phyloP scores from a whole-genome alignment of 2,113 vertebrate genomes.

The Tetraodon nigroviridis region DNA sequence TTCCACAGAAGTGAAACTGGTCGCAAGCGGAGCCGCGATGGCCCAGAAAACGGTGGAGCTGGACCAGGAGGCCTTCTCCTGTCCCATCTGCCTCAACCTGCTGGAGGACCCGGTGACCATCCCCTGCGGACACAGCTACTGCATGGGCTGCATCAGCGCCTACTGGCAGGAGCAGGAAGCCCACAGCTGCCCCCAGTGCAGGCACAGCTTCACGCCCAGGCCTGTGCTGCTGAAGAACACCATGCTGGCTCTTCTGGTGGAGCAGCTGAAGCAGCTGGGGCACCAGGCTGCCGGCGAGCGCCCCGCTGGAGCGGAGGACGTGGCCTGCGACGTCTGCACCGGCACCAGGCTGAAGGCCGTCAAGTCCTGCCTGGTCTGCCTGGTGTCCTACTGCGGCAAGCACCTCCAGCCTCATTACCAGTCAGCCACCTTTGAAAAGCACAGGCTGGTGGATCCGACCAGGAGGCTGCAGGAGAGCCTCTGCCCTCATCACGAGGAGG shows the following conservation, averaged over 20 bases:
- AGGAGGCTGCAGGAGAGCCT: too few species aligned
- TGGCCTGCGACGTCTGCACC: too few species aligned
- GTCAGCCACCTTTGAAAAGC: too few species aligned
- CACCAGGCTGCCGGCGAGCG: too few species aligned
- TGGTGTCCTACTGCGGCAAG: too few species aligned
- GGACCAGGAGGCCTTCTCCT: neutral
- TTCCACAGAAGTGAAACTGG: neutral
- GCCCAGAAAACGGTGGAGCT: neutral
- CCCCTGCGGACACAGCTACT: constrained; percentile 3
- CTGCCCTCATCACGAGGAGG: too few species aligned
- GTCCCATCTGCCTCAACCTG: constrained; percentile 4
- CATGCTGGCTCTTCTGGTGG: neutral
- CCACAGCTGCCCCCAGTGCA: constrained; percentile 1
- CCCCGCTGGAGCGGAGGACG: too few species aligned
- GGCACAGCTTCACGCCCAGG: neutral
- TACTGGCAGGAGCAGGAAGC: neutral
- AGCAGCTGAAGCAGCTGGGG: neutral
- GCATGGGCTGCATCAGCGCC: neutral
- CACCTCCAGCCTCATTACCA: too few species aligned
- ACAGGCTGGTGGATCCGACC: too few species aligned
- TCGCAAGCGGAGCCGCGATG: neutral
- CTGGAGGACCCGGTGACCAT: constrained; percentile 1
- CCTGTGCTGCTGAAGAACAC: neutral
- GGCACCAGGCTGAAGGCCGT: too few species aligned
- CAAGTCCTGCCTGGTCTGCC: too few species aligned